phyloP scores from a whole-genome alignment of 2,888 invertebrate genomes.

The Meiosimyza decipiens region DNA sequence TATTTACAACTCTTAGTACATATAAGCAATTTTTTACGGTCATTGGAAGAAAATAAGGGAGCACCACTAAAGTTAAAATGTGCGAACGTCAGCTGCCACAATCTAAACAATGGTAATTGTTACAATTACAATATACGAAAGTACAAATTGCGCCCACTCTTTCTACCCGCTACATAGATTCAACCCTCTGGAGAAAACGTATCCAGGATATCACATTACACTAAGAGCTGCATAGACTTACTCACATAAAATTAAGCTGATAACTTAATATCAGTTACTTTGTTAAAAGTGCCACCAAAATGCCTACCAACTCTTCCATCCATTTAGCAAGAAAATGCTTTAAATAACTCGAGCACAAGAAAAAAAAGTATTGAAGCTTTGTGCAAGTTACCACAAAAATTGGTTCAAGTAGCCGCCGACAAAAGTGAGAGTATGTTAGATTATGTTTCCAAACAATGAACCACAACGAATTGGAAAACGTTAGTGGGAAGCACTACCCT shows the following conservation, averaged over 20 bases:
- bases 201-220: background rate
- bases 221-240: background rate
- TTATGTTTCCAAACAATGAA: conserved; percentile 3
- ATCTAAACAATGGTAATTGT: conserved; percentile 7
- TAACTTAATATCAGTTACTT: conserved; percentile 12
- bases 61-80: background rate
- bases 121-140: background rate
- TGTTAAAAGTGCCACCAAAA: background rate
- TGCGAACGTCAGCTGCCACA: background rate
- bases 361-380: background rate
- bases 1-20: background rate
- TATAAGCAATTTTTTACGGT: background rate
- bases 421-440: background rate
- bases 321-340: background rate
- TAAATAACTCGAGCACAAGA: background rate
- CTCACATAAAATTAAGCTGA: background rate
- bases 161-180: background rate
- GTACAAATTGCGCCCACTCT: background rate
- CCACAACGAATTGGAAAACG: background rate
- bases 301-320: background rate
- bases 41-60: background rate
- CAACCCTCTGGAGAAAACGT: background rate
- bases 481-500: background rate
- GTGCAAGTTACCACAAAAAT: background rate
- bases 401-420: background rate